Conservation (phyloP, 2,888 invertebrate species). For the Junonia oenone region DNA sequence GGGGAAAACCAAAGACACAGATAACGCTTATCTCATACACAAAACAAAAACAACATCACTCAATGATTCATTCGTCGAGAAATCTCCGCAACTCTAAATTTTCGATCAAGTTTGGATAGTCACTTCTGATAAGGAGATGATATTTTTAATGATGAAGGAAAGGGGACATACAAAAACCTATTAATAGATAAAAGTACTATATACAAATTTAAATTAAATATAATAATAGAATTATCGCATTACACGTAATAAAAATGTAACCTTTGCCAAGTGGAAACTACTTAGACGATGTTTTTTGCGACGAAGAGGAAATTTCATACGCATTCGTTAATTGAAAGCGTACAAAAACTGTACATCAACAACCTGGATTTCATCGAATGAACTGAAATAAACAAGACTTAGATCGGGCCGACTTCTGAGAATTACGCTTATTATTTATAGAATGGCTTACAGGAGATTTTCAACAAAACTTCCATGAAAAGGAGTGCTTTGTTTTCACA, state of each 20-base stretch:
- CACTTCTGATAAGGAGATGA: no score
- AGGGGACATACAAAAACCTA: neutral
- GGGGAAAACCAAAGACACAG: no score
- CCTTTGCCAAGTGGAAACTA: neutral
- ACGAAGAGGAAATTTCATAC: neutral
- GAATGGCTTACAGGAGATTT: neutral
- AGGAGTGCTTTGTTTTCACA: neutral
- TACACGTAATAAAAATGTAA: neutral
- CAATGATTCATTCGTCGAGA: no score
- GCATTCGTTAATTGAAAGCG: neutral
- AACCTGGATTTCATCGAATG: conserved; percentile 1
- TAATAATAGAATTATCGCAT: neutral
- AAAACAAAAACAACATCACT: no score
- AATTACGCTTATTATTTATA: conserved; percentile 1
- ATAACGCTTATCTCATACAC: no score
- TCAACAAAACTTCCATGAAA: no score
- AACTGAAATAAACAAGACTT: conserved; percentile 6
- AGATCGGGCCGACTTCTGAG: conserved; percentile 2
- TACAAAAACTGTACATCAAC: conserved; percentile 1
- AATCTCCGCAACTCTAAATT: no score
- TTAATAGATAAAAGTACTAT: neutral
- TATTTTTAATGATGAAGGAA: no score
- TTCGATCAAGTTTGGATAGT: no score
- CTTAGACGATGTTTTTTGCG: neutral
- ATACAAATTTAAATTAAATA: neutral